Conservation (phyloP, 2,797 vertebrate genomes). For the Oophaga sylvatica region DNA sequence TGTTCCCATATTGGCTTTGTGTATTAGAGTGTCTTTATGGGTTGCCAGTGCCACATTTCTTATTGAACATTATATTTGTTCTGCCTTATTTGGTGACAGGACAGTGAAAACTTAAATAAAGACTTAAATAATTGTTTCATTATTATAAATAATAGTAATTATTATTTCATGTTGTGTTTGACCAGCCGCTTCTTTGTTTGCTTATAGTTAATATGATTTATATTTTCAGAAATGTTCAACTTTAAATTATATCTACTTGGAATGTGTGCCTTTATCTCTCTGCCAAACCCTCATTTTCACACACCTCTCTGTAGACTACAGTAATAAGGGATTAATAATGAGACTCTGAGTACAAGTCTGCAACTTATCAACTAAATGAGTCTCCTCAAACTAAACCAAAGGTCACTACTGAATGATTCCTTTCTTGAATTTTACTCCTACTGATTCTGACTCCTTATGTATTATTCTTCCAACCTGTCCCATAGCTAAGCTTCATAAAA, state of each 20-base stretch:
- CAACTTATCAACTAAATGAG: conserved; percentile 77
- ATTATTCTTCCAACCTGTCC: conserved; percentile 57
- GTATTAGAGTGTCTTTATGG: no score
- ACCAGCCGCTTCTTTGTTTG: background rate
- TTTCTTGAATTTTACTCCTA: conserved; percentile 36
- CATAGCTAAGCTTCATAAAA: background rate
- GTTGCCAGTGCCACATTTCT: no score
- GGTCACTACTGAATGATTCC: conserved; percentile 70
- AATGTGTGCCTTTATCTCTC: conserved; percentile 36
- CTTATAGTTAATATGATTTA: background rate
- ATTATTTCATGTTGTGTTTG: background rate
- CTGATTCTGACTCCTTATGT: background rate
- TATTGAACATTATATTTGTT: no score
- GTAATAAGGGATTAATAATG: conserved; percentile 74
- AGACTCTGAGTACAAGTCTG: conserved; percentile 74
- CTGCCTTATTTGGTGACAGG: no score
- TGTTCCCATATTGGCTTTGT: no score
- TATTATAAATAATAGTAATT: background rate
- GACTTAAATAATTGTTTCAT: background rate
- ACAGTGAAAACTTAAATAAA: no score
- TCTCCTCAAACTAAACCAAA: conserved; percentile 76
- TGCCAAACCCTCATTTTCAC: conserved; percentile 39
- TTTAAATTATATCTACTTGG: conserved; percentile 7
- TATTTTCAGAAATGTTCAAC: background rate
- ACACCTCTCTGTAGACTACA: conserved; percentile 64